Percentiles rank a stretch among this genome's conserved stretches.
Evolutionary conservation across 92 coral and sea anemone genomes (phyloP).

Genomic region (Muricea muricata): DNA sequence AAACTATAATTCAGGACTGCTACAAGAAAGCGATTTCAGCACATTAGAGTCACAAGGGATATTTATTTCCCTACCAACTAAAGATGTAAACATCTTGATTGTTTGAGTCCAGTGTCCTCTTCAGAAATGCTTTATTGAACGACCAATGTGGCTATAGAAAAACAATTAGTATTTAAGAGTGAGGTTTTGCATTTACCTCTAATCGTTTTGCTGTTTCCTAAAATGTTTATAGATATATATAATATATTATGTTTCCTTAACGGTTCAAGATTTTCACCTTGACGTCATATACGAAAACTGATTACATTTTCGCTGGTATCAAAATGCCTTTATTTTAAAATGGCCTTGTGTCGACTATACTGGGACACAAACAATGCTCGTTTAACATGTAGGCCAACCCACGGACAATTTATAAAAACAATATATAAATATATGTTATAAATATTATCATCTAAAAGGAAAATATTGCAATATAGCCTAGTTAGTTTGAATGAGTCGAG

Average conservation of each 20-base stretch:
- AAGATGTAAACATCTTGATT: neutral
- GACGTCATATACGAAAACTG: neutral
- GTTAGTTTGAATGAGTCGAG: neutral
- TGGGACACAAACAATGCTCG: neutral
- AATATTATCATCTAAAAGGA: neutral
- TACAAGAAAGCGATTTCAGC: neutral
- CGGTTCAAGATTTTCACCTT: neutral
- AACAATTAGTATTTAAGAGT: constrained; percentile 24
- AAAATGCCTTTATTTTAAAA: neutral
- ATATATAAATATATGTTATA: neutral
- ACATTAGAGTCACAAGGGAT: neutral
- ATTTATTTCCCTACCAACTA: neutral
- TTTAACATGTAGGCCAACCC: neutral
- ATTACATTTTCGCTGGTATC: neutral
- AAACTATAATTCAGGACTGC: neutral
- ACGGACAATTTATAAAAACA: neutral
- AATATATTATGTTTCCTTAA: neutral
- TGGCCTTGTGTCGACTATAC: neutral
- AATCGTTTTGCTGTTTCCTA: neutral
- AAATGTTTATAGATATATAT: constrained; percentile 5
- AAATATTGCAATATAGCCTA: neutral
- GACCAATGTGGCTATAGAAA: constrained; percentile 30
- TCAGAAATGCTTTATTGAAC: constrained; percentile 15
- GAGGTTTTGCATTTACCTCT: neutral
- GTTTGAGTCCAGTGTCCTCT: neutral